phyloP scores from a whole-genome alignment of 2,888 invertebrate species.

The Amphipyra tragopoginis region DNA sequence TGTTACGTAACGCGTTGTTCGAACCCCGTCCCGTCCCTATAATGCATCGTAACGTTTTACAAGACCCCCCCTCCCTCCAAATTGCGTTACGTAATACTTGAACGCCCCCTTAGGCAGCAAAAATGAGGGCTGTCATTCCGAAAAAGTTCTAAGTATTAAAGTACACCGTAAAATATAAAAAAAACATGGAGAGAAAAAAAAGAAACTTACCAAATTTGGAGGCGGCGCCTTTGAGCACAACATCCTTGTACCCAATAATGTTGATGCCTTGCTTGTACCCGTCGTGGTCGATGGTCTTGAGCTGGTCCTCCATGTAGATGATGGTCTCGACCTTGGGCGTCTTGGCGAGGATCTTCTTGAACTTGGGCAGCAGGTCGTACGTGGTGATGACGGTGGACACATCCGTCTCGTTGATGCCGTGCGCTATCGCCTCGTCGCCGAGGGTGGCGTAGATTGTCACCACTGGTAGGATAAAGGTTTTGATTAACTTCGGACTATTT shows the following conservation, averaged over 20 bases:
- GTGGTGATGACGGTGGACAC: conserved; percentile 98
- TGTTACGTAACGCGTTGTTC: no score
- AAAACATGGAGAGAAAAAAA: neutral
- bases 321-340: conserved; percentile 94
- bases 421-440: conserved; percentile 98
- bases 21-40: no score
- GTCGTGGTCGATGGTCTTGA: conserved; percentile 92
- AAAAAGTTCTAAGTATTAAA: no score
- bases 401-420: conserved; percentile 99
- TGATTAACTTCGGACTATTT: no score
- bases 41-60: no score
- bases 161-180: no score
- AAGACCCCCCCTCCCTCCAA: no score
- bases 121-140: no score
- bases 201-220: conserved; percentile 79
- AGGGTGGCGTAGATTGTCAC: conserved; percentile 99
- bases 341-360: conserved; percentile 93
- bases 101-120: no score
- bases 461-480: conserved; percentile 84
- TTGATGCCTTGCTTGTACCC: conserved; percentile 93
- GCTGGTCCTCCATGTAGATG: conserved; percentile 96
- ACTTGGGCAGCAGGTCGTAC: conserved; percentile 97
- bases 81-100: no score
- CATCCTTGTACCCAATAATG: conserved; percentile 93
- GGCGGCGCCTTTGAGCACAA: conserved; percentile 74